phyloP scores from a whole-genome alignment of 1,140 invertebrate genomes.

The Orussus abietinus region DNA sequence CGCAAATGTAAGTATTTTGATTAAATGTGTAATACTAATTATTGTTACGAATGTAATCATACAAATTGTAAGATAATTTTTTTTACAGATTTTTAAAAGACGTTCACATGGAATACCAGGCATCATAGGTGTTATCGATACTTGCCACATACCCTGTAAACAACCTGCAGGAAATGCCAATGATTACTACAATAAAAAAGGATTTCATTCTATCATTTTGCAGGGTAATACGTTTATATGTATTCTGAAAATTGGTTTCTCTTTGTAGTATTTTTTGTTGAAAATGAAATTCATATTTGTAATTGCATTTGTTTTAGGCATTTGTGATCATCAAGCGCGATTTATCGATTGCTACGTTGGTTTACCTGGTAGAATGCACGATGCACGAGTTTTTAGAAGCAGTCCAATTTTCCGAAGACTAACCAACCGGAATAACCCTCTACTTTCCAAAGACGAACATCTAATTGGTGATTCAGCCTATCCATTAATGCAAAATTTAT shows the following conservation, averaged over 20 bases:
- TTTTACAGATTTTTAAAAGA: neutral
- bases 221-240: conserved; percentile 8
- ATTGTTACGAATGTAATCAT: neutral
- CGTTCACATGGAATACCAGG: conserved; percentile 5
- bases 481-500: conserved; percentile 13
- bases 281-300: no score
- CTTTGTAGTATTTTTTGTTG: neutral
- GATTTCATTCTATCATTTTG: conserved; percentile 11
- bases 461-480: conserved; percentile 27
- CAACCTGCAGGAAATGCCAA: conserved; percentile 8
- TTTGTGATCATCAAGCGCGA: conserved; percentile 14
- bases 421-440: conserved; percentile 20
- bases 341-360: conserved; percentile 25
- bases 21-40: no score
- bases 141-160: conserved; percentile 4
- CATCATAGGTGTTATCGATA: conserved; percentile 10
- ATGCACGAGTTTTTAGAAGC: conserved; percentile 21
- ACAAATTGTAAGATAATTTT: neutral
- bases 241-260: neutral
- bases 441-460: conserved; percentile 9
- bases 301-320: conserved; percentile 2
- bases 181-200: conserved; percentile 14
- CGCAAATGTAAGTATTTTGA: neutral
- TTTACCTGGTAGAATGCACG: conserved; percentile 26
- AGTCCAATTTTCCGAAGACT: conserved; percentile 17